Evolutionary conservation across 23 tunicate species (phyloP), one percentile per base, ranked within the genome.

Genomic region (Styela clava): DNA sequence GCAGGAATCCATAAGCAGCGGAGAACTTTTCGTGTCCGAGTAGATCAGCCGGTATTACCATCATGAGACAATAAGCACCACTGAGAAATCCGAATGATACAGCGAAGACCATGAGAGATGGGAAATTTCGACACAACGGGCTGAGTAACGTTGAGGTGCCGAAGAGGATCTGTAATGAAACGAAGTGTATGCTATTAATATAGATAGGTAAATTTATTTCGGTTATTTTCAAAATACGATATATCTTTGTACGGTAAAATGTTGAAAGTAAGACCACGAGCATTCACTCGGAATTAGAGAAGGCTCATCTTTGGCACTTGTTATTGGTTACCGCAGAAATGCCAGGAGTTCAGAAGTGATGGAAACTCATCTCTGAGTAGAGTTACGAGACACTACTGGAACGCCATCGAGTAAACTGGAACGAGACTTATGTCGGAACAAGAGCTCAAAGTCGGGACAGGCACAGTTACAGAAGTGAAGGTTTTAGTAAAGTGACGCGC

Each of bases 41-140:
- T 23, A 88, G 33, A 24, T 86, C 71, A 24, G 88, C 85, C n/a
- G 99, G 95, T 27, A 95, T 79, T 2, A 95, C 99, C 89, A 95
- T 95, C 99, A 95, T 95, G 2, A 95, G 74, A 9, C 86, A 83
- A 34, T 95, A 95, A 30, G 88, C 86, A 19, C 99, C 99, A 68
- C 97, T 91, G 62, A 95, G 72, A 63, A 95, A 91, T 16, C 99
- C 99, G 74, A 95, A 95, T 18, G 52, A 33, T 1, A 87, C 83
- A 1, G 92, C 91, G 74, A 86, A 95, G 2, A 81, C 72, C 28
- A 70, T 22, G 24, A 95, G 72, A 30, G 88, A 87, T 74, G 78
- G 51, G 63, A 86, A 74, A 29, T 68, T 80, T 16, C 79, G 52
- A 71, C 99, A 95, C 27, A 95, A 79, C 12, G 96, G 97, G 62